phyloP scores from a whole-genome alignment of 2,888 invertebrate genomes.

The Siphlonurus alternatus region DNA sequence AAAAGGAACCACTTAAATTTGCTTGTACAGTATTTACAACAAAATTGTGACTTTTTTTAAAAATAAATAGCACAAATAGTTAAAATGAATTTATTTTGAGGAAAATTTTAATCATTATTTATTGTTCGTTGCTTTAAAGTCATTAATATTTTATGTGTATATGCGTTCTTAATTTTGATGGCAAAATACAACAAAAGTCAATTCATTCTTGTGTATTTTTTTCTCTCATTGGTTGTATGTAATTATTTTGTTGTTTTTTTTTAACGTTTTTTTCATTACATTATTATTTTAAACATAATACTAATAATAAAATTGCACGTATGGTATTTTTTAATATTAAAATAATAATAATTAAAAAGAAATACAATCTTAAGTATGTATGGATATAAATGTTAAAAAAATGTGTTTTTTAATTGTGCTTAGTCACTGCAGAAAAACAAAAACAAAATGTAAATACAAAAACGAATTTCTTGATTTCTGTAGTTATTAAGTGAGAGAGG shows the following conservation, averaged over 20 bases:
- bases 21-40: no score
- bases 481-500: not conserved
- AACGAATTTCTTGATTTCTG: not conserved
- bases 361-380: not conserved
- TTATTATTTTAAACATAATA: not conserved
- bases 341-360: no score
- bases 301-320: not conserved
- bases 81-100: no score
- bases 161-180: no score
- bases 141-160: no score
- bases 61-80: no score
- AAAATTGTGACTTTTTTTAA: no score
- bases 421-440: not conserved
- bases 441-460: not conserved
- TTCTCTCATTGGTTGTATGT: conserved; percentile 8
- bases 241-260: conserved; percentile 9
- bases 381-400: not conserved
- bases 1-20: not conserved
- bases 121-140: no score
- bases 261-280: not conserved
- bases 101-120: no score
- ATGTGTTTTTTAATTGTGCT: not conserved
- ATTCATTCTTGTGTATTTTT: conserved; percentile 8
- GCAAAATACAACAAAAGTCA: not conserved
- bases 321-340: conserved; percentile 6